These are phyloP conservation scores for Pelmatolapia mariae DNA, from an alignment of 2,113 vertebrate genomes.

Conservation along the genomic window DNA sequence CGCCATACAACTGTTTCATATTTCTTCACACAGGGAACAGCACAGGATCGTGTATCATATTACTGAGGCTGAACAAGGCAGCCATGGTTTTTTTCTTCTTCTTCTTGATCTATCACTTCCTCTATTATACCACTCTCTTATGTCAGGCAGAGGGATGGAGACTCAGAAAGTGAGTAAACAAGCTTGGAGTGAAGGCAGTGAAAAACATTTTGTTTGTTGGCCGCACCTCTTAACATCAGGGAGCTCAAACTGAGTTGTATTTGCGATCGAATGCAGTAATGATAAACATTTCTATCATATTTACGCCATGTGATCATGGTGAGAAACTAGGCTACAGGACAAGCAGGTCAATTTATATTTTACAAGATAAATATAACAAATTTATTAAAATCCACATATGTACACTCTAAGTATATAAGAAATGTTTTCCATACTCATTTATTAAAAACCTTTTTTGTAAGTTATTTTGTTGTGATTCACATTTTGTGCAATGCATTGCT, in stretches of 20 bases:
- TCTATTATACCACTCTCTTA: constrained; percentile 26
- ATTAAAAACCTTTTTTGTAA: neutral
- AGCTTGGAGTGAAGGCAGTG: neutral
- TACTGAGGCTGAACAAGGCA: constrained; percentile 11
- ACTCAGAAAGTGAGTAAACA: neutral
- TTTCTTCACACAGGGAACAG: constrained; percentile 4
- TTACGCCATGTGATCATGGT: neutral
- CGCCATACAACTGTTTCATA: constrained; percentile 15
- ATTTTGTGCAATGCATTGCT: neutral
- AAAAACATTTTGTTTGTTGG: neutral
- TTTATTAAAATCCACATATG: neutral
- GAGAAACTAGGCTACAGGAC: neutral
- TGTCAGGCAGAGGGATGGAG: neutral
- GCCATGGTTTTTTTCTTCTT: neutral
- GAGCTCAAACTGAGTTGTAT: neutral
- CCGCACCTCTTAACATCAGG: neutral
- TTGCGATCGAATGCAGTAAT: neutral
- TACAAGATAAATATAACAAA: neutral
- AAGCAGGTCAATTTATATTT: neutral
- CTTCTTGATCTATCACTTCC: constrained; percentile 38
- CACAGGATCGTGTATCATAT: constrained; percentile 11
- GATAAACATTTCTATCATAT: neutral
- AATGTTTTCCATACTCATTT: neutral
- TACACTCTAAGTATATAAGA: neutral
- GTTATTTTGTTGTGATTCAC: neutral